Conservation (phyloP, 2,797 vertebrate genomes). For the Melanotaenia parkinsoni region DNA sequence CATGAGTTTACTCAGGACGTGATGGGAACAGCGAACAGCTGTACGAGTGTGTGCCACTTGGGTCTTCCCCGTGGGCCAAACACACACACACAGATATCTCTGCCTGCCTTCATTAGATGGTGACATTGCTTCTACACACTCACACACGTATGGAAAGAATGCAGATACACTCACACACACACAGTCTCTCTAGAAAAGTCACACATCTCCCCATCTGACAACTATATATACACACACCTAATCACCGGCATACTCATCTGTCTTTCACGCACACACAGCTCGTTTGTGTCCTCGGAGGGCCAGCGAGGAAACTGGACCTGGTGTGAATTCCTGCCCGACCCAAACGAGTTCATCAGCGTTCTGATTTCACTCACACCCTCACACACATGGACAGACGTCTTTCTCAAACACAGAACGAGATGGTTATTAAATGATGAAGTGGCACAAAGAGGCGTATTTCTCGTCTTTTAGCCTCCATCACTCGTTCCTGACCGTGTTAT, state of each 20-base stretch:
- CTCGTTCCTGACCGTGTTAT: too few species aligned
- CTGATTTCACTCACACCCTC: constrained; percentile 68
- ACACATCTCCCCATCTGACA: constrained; percentile 56
- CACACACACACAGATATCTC: constrained; percentile 12
- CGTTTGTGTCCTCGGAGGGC: constrained; percentile 63
- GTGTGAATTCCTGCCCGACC: constrained; percentile 79
- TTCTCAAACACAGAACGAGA: constrained; percentile 23
- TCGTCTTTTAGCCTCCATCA: neutral
- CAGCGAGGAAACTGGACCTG: constrained; percentile 72
- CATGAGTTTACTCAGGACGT: constrained; percentile 21
- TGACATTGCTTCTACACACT: constrained; percentile 35
- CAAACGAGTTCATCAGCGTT: constrained; percentile 72
- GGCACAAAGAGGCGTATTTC: constrained; percentile 29
- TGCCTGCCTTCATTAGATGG: constrained; percentile 36
- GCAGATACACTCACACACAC: constrained; percentile 28
- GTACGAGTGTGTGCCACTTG: constrained; percentile 26
- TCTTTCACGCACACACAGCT: constrained; percentile 43
- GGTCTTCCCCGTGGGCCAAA: constrained; percentile 44
- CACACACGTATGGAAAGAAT: constrained; percentile 59
- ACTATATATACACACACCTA: constrained; percentile 73
- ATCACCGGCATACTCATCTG: constrained; percentile 63
- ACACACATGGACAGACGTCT: constrained; percentile 19
- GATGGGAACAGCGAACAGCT: constrained; percentile 49
- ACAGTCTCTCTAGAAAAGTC: constrained; percentile 49
- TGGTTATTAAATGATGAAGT: constrained; percentile 63